Base-by-base conservation (phyloP, 2,797 vertebrate genomes). In the Natrix natrix region DNA sequence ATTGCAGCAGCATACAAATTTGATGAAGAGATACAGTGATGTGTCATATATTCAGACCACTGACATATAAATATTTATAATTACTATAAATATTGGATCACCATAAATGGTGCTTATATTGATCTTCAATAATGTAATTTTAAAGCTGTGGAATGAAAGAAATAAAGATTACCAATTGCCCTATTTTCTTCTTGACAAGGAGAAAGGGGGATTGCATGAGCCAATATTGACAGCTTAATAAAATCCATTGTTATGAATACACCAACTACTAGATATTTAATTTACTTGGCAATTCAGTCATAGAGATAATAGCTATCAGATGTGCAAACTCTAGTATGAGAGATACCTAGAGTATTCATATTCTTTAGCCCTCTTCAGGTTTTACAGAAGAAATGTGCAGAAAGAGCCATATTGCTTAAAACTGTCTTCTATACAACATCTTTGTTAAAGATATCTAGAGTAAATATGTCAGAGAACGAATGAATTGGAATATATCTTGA, bases 81-180 rank as follows among this genome's bases (percentile, higher is more conserved):
- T 63, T 87, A 54, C 83, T 87, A 66, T 52, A 87, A 63, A 87
- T 63, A 86, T n/a, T 92, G 54, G 22, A 88, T 88, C 48, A 87
- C 37, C 28, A 57, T n/a, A 57, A 55, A 43, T 32, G 11, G 20
- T 88, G 61, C 61, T 48, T 12, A 24, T 92, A 88, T 92, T 88
- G 52, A 88, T 88, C 83, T 87, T 69, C 56, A 86, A 20, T 91
- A 91, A 91, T 91, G 43, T 52, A 91, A 54, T 91, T 86, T 48
- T 91, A 54, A 20, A 86, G 16, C 20, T 56, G 60, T 69, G 86
- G n/a, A 88, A 69, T 66, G 52, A 87, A 66, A 92, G 83, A 56
- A 66, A 54, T 55, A 63, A 66, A 87, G 54, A 88, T 32, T 54
- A 59, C 14, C 48, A 60, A 43, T 60, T 37, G 54, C 43, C 17